Evolutionary conservation across 2,888 invertebrate species (phyloP).

Genomic region (Suillia variegata): DNA sequence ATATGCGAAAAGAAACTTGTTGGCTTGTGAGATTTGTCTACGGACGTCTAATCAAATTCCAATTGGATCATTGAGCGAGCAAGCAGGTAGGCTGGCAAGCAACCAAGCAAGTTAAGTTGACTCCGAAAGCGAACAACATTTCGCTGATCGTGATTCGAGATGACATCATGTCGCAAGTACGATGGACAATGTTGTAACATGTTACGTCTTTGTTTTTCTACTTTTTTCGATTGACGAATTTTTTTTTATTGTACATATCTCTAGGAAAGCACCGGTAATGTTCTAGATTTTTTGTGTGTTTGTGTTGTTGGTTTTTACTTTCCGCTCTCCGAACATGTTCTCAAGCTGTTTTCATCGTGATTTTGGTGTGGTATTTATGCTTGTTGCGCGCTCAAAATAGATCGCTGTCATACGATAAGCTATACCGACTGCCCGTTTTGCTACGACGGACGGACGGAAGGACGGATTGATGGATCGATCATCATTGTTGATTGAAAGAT

Average conservation of each 20-base stretch:
- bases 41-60: background rate
- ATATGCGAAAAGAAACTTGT: background rate
- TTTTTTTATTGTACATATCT: background rate
- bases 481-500: conserved; percentile 51
- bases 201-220: conserved; percentile 16
- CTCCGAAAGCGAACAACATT: conserved; percentile 16
- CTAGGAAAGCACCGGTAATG: background rate
- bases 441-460: no score
- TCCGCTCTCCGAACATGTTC: conserved; percentile 14
- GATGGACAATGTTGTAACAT: conserved; percentile 16
- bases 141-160: conserved; percentile 57
- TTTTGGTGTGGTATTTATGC: conserved; percentile 15
- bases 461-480: conserved; percentile 18
- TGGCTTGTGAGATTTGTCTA: background rate
- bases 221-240: background rate
- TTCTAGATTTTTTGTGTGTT: background rate
- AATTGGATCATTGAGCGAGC: background rate
- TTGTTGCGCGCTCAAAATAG: conserved; percentile 8
- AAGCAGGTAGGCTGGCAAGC: background rate
- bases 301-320: background rate
- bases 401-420: conserved; percentile 11
- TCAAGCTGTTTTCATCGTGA: conserved; percentile 13
- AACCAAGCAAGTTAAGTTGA: background rate
- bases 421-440: background rate
- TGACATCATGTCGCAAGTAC: conserved; percentile 58